Evolutionary conservation across 2,888 invertebrate genomes (phyloP), one percentile per base, ranked within the genome.

Genomic region (Apamea sordens): DNA sequence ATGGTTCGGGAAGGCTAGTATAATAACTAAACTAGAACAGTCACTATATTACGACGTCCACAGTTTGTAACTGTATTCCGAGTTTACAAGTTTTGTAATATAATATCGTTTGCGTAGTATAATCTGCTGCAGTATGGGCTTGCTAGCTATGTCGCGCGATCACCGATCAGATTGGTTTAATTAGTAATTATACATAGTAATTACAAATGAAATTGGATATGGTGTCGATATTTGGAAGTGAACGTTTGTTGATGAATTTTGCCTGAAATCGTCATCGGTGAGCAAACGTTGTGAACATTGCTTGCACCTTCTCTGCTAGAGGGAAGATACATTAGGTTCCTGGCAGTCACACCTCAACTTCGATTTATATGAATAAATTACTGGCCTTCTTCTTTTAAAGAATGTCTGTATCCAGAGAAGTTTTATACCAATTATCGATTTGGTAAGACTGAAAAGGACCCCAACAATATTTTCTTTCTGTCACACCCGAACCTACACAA

Each of bases 11-110:
- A 64, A 70, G 85, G 80, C 59, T n/a, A 70, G 85, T 63, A 53
- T 84, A 71, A 80, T 85, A 77, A 77, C 80, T 75, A 65, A 85
- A 87, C 72, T 87, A 50, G 41, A 73, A 41, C 73, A 79, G 59
- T 70, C 69, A 77, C 61, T 80, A 61, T 79, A 79, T 79, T 79
- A 87, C 71, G 71, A 68, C 84, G 85, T 70, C 47, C 72, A 69
- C 56, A 83, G 77, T 80, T 80, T 73, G 69, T 68, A 87, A 80
- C 80, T 77, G 59, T 53, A 79, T 76, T 59, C 70, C n/a, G 21
- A 86, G 86, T 73, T 77, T 10, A 73, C 50, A 81, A 82, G 75
- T 85, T 85, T 71, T 36, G 73, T 61, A 73, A 85, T 77, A 76
- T 79, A 72, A 85, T 76, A 79, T 76, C 63, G 61, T 78, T 77